A percentile compares a stretch with the other conserved stretches of the same genome.
These are phyloP conservation scores for Radopholus similis DNA, from an alignment of 1,140 invertebrate species.

Conservation along the genomic window DNA sequence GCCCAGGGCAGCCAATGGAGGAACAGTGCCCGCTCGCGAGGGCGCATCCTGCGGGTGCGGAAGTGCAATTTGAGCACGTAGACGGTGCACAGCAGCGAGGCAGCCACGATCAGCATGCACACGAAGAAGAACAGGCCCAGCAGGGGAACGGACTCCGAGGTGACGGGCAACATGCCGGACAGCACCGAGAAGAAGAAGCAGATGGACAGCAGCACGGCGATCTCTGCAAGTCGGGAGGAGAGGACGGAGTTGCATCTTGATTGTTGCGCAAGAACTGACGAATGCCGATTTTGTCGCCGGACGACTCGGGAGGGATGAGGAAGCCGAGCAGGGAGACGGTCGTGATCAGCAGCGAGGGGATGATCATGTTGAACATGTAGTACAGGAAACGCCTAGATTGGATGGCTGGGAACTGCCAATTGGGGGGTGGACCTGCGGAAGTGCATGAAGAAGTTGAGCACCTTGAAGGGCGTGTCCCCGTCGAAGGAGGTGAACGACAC, in stretches of 20 bases:
- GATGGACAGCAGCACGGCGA: conserved; percentile 68
- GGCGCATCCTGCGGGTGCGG: conserved; percentile 90
- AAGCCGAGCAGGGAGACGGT: conserved; percentile 97
- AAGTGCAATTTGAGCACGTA: conserved; percentile 77
- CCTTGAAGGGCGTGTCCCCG: conserved; percentile 61
- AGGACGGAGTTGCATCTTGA: too few species aligned
- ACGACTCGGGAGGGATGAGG: conserved; percentile 92
- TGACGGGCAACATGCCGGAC: conserved; percentile 80
- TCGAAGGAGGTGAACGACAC: conserved; percentile 58
- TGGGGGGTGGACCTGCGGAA: conserved; percentile 71
- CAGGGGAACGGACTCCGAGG: conserved; percentile 91
- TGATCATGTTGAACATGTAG: conserved; percentile 86
- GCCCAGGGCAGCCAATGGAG: conserved; percentile 58
- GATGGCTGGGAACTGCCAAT: too few species aligned
- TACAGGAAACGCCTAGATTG: not conserved
- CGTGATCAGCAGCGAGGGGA: conserved; percentile 92
- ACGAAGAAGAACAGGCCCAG: conserved; percentile 98
- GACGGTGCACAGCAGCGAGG: conserved; percentile 96
- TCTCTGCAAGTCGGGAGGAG: conserved; percentile 73
- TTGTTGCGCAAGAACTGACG: conserved; percentile 63
- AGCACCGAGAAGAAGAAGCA: conserved; percentile 63
- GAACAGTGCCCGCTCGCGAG: conserved; percentile 68
- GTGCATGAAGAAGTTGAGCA: conserved; percentile 93
- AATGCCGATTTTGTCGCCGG: conserved; percentile 97
- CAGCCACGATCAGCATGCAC: conserved; percentile 99